Percentiles rank a stretch among this genome's conserved stretches.
These are phyloP conservation scores for Apotomis capreana DNA, from an alignment of 2,888 invertebrate genomes.

Conservation along the genomic window DNA sequence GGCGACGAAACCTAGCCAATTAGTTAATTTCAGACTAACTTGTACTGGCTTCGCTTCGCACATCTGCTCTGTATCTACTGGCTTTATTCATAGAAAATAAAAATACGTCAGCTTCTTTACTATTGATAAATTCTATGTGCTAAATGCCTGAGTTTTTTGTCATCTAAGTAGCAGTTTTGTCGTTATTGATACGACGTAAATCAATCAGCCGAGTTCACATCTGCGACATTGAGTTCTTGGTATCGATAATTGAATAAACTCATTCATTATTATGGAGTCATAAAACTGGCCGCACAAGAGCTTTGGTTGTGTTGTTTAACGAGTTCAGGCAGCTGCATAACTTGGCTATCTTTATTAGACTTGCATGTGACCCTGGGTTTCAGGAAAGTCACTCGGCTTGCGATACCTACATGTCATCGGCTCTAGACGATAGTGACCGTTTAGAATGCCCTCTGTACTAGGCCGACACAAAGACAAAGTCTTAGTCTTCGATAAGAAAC, in stretches of 20 bases:
- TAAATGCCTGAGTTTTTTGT: background rate
- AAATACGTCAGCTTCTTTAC: background rate
- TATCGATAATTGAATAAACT: constrained; percentile 80
- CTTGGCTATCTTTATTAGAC: constrained; percentile 68
- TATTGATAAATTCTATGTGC: background rate
- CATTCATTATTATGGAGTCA: constrained; percentile 74
- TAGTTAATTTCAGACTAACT: constrained; percentile 66
- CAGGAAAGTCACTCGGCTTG: constrained; percentile 40
- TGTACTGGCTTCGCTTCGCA: constrained; percentile 45
- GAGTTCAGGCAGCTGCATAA: constrained; percentile 75
- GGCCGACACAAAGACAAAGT: constrained; percentile 36
- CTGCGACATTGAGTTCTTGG: constrained; percentile 69
- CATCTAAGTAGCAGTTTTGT: constrained; percentile 8
- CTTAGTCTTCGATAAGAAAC: constrained; percentile 34
- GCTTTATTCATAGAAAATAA: constrained; percentile 14
- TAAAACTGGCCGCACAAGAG: constrained; percentile 73
- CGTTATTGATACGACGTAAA: constrained; percentile 55
- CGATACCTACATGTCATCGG: constrained; percentile 9
- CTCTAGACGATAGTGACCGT: constrained; percentile 32
- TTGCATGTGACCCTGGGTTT: constrained; percentile 70
- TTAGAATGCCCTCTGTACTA: constrained; percentile 35
- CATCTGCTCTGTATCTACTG: constrained; percentile 30
- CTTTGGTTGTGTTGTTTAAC: constrained; percentile 74
- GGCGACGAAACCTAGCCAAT: constrained; percentile 70
- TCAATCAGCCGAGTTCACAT: constrained; percentile 62